Evolutionary conservation across 2,888 invertebrate genomes (phyloP).

Genomic region (Diplolepis rosae): DNA sequence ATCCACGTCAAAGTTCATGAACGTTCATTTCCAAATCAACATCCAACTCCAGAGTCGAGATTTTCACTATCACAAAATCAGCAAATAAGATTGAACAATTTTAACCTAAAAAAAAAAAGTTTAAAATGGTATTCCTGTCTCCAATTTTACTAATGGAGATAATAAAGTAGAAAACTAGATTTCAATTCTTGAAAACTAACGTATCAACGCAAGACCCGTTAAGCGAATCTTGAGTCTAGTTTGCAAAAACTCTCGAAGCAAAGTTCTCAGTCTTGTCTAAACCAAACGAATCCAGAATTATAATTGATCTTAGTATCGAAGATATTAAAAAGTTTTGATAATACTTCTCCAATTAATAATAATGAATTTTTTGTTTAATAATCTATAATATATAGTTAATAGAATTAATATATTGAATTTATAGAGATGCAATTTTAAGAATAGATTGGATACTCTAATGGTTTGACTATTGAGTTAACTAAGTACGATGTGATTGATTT

Average conservation of each 20-base stretch:
- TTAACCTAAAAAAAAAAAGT: no score
- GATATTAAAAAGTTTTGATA: not conserved
- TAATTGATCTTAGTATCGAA: not conserved
- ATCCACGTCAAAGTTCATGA: conserved; percentile 19
- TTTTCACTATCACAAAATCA: no score
- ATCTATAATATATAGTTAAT: no score
- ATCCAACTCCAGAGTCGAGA: not conserved
- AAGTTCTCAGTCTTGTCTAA: not conserved
- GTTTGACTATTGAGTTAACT: not conserved
- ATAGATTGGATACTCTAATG: no score
- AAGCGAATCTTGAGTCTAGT: conserved; percentile 19
- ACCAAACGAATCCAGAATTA: not conserved
- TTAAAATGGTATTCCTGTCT: no score
- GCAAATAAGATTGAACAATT: no score
- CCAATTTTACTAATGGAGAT: not conserved
- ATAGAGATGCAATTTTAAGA: no score
- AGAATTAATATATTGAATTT: no score
- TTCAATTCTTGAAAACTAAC: conserved; percentile 26
- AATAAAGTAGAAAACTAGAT: conserved; percentile 11
- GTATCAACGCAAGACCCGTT: conserved; percentile 23
- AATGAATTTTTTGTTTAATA: no score
- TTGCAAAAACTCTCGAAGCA: conserved; percentile 8
- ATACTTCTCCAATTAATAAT: no score
- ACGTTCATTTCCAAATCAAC: conserved; percentile 1
- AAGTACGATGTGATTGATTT: not conserved